Conservation (phyloP, 1,140 invertebrate species). For the Cecropterus lyciades region DNA sequence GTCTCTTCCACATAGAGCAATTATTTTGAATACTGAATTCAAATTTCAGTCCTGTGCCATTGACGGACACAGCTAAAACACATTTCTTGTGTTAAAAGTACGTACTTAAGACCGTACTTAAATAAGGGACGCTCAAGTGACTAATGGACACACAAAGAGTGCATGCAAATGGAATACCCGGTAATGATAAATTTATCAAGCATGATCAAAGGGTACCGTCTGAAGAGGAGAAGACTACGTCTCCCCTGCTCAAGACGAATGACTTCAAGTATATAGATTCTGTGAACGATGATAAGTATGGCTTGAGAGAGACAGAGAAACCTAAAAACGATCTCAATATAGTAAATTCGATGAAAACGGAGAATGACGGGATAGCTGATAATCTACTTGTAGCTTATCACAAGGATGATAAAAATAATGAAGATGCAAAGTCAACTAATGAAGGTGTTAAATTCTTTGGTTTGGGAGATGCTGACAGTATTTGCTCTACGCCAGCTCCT, state of each 20-base stretch:
- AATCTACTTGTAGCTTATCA: conserved; percentile 63
- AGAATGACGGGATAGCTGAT: conserved; percentile 53
- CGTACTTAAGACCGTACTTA: conserved; percentile 69
- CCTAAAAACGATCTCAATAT: conserved; percentile 68
- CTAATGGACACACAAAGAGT: conserved; percentile 77
- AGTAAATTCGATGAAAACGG: conserved; percentile 73
- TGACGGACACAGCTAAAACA: conserved; percentile 52
- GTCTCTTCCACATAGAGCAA: conserved; percentile 65
- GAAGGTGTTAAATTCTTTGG: conserved; percentile 83
- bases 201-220: conserved; percentile 73
- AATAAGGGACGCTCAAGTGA: conserved; percentile 49
- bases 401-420: conserved; percentile 64
- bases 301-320: conserved; percentile 53
- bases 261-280: conserved; percentile 70
- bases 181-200: conserved; percentile 69
- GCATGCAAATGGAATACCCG: conserved; percentile 72
- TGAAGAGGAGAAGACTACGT: conserved; percentile 80
- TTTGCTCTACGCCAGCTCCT: conserved; percentile 73
- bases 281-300: conserved; percentile 56
- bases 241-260: conserved; percentile 65
- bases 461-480: conserved; percentile 81
- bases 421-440: conserved; percentile 68
- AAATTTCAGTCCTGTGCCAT: conserved; percentile 53
- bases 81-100: conserved; percentile 46
- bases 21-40: conserved; percentile 60